Percentiles rank a stretch among this genome's conserved stretches.
phyloP scores from a whole-genome alignment of 2,113 vertebrate genomes.

The Cacatua alba region DNA sequence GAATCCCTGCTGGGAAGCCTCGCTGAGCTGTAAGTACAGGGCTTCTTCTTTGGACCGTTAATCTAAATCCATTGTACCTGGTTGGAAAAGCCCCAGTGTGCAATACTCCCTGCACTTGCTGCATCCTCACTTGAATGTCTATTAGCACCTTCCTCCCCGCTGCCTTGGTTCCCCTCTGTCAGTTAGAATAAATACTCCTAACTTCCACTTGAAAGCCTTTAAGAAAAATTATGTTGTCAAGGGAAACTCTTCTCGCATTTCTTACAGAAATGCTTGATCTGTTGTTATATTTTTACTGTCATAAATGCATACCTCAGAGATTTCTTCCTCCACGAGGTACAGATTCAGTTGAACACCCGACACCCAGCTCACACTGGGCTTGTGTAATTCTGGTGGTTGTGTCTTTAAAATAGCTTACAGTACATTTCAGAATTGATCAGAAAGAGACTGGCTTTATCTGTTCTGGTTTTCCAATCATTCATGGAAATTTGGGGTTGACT shows the following conservation, averaged over 20 bases:
- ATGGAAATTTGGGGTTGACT: background rate
- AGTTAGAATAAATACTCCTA: constrained; percentile 50
- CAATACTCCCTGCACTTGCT: constrained; percentile 18
- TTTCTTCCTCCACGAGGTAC: background rate
- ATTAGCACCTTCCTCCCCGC: constrained; percentile 27
- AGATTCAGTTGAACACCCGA: background rate
- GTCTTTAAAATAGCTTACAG: constrained; percentile 31
- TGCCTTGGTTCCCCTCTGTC: constrained; percentile 8
- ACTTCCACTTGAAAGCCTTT: constrained; percentile 38
- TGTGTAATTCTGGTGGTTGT: constrained; percentile 18
- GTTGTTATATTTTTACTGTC: constrained; percentile 24
- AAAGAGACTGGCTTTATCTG: background rate
- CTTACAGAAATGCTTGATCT: constrained; percentile 36
- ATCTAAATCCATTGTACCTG: constrained; percentile 34
- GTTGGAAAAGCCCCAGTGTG: constrained; percentile 21
- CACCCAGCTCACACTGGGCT: background rate
- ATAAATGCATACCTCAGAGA: background rate
- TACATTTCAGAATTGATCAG: background rate
- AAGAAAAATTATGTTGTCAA: constrained; percentile 34
- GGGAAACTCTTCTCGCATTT: constrained; percentile 51
- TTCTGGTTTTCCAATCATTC: background rate
- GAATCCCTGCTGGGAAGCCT: constrained; percentile 35
- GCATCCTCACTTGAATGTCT: constrained; percentile 40
- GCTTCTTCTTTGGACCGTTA: constrained; percentile 27
- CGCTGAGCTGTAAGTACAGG: constrained; percentile 58